These are phyloP conservation scores for Neelides sp. DNA, from an alignment of 1,140 invertebrate genomes.

Conservation along the genomic window DNA sequence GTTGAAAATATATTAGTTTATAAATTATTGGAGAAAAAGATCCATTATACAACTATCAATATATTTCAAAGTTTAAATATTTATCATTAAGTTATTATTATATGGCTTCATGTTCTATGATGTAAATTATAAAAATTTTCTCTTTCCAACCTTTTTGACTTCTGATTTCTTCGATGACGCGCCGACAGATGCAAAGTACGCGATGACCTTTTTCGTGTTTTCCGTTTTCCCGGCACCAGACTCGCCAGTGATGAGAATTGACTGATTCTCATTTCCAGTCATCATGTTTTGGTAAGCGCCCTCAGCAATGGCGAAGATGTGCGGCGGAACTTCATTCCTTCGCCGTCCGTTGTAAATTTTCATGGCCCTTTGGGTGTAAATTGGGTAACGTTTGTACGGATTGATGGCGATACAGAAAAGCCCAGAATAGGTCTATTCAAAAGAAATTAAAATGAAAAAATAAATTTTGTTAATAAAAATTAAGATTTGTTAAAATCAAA, in stretches of 20 bases:
- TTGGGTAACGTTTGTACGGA: constrained; percentile 55
- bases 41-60: too few relatives aligned
- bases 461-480: too few relatives aligned
- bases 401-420: constrained; percentile 28
- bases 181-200: constrained; percentile 42
- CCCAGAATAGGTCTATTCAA: constrained; percentile 27
- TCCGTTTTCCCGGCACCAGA: constrained; percentile 51
- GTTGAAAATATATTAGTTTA: too few relatives aligned
- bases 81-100: too few relatives aligned
- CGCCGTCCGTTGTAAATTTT: constrained; percentile 50
- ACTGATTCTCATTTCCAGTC: constrained; percentile 45
- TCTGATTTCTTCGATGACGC: constrained; percentile 33
- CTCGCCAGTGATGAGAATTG: constrained; percentile 47
- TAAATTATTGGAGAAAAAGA: too few relatives aligned
- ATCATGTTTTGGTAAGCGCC: constrained; percentile 52
- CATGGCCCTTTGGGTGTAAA: constrained; percentile 49
- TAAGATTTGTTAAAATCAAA: too few relatives aligned
- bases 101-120: too few relatives aligned
- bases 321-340: constrained; percentile 54
- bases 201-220: constrained; percentile 51
- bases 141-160: constrained; percentile 21
- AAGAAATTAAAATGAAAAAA: too few relatives aligned
- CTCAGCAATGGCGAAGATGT: constrained; percentile 55
- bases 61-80: too few relatives aligned
- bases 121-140: too few relatives aligned